Evolutionary conservation across 2,113 vertebrate genomes (phyloP).

Genomic region (Neotoma lepida): DNA sequence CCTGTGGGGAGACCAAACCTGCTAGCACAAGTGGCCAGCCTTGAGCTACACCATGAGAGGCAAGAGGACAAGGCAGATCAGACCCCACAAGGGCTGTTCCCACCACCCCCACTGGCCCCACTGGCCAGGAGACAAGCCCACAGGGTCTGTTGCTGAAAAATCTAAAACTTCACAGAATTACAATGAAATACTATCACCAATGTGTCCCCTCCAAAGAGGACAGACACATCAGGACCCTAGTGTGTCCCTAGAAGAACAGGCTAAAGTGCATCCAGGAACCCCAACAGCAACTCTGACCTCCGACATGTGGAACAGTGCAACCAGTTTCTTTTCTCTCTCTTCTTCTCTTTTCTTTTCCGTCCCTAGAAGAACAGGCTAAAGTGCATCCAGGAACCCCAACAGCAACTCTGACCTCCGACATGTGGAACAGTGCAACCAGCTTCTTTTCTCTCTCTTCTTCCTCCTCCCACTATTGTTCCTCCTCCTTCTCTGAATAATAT

Average conservation of each 20-base stretch:
- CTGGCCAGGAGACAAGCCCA: accelerated
- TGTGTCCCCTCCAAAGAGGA: background rate
- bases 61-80: background rate
- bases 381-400: background rate
- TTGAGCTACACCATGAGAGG: accelerated
- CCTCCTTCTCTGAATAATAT: background rate
- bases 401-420: background rate
- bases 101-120: background rate
- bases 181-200: background rate
- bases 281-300: background rate
- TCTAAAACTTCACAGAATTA: background rate
- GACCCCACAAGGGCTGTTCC: background rate
- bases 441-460: background rate
- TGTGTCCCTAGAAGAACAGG: background rate
- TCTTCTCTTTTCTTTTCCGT: background rate
- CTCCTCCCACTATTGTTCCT: background rate
- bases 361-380: background rate
- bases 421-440: background rate
- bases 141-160: background rate
- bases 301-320: background rate
- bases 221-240: background rate
- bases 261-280: background rate
- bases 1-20: conserved; percentile 81
- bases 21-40: conserved; percentile 34
- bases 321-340: background rate